Evolutionary conservation across 2,113 vertebrate species (phyloP).

Genomic region (Gopherus evgoodei): DNA sequence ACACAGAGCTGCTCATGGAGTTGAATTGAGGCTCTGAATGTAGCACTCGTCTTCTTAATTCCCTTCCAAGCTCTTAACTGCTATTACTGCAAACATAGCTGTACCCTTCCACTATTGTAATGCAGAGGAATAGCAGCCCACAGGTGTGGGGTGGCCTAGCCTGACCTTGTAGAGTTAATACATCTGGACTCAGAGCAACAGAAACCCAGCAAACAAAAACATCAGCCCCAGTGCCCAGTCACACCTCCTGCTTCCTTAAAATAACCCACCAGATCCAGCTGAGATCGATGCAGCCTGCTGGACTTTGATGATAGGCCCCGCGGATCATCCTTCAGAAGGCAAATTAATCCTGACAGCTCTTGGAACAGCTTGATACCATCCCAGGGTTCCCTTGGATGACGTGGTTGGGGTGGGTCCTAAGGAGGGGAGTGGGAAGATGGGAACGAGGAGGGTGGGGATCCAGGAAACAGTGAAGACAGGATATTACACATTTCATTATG

Average conservation of each 20-base stretch:
- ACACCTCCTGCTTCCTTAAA: fast-evolving
- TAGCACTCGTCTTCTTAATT: neutral
- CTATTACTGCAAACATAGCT: fast-evolving
- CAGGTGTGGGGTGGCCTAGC: fast-evolving
- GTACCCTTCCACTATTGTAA: neutral
- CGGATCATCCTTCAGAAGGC: neutral
- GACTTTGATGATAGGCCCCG: neutral
- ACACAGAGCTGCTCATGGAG: neutral
- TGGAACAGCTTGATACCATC: neutral
- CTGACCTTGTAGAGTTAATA: neutral
- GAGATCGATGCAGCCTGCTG: neutral
- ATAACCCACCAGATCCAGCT: fast-evolving
- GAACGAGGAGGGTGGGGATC: neutral
- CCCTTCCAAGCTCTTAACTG: neutral
- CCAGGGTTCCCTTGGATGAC: neutral
- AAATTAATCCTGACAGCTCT: neutral
- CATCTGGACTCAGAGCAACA: neutral
- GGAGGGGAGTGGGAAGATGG: neutral
- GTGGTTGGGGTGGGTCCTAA: fast-evolving
- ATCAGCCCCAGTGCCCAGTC: fast-evolving
- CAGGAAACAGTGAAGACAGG: constrained; percentile 12
- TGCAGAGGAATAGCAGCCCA: neutral
- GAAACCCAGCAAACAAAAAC: neutral
- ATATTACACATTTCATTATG: fast-evolving
- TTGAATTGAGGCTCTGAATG: neutral